Conservation (phyloP, 2,797 vertebrate species). For the Xiphorhynchus erythropygius region DNA sequence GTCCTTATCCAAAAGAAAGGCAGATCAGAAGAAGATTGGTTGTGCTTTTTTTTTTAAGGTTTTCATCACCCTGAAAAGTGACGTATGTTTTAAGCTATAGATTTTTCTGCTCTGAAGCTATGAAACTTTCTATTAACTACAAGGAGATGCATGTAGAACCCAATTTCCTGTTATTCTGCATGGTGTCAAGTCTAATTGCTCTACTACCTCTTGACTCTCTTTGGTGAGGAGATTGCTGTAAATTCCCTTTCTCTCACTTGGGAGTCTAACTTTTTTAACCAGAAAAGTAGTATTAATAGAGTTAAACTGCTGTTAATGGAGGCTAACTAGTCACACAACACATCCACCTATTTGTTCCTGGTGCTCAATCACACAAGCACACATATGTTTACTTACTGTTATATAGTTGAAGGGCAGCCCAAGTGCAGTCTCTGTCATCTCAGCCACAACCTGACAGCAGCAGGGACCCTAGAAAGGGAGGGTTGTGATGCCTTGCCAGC, state of each 20-base stretch:
- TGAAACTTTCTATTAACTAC: not conserved
- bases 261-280: not conserved
- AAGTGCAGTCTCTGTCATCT: not conserved
- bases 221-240: not conserved
- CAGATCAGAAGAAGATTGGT: not conserved
- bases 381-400: not conserved
- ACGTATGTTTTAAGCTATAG: not conserved
- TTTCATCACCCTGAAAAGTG: not conserved
- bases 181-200: rapidly evolving
- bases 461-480: not conserved
- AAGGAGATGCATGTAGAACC: not conserved
- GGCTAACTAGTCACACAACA: not conserved
- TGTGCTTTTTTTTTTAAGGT: not conserved
- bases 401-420: not conserved
- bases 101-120: not conserved
- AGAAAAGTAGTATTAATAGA: not conserved
- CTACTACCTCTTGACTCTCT: not conserved
- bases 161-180: not conserved
- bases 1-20: not conserved
- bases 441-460: not conserved
- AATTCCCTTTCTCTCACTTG: not conserved
- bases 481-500: not conserved
- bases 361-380: not conserved
- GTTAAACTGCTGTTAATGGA: not conserved
- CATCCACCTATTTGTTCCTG: rapidly evolving